These are phyloP conservation scores for Peromyscus maniculatus DNA, from an alignment of 2,113 vertebrate species.

Conservation along the genomic window DNA sequence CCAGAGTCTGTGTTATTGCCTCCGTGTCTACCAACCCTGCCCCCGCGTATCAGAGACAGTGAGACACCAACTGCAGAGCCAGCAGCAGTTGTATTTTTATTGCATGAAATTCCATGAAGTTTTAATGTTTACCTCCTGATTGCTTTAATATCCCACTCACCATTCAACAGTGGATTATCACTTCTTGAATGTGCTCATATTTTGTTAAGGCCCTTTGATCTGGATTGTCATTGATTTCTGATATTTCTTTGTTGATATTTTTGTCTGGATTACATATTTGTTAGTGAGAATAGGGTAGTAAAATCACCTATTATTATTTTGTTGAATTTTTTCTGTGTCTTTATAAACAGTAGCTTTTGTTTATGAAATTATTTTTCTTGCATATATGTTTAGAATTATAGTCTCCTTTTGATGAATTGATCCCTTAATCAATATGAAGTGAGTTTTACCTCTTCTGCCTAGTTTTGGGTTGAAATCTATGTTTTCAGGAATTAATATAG, in stretches of 20 bases:
- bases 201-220: not conserved
- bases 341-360: not conserved
- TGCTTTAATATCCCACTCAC: not conserved
- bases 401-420: not conserved
- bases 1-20: too few species aligned
- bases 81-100: not conserved
- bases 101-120: not conserved
- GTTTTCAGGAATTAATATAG: not conserved
- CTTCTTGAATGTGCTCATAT: not conserved
- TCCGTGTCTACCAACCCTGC: too few species aligned
- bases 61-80: too few species aligned
- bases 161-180: not conserved
- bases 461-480: not conserved
- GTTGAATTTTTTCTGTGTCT: not conserved
- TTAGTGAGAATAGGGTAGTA: not conserved
- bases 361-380: not conserved
- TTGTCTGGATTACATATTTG: not conserved
- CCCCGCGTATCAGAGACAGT: too few species aligned
- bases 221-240: not conserved
- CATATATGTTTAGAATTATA: not conserved
- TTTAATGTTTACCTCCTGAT: not conserved
- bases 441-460: not conserved
- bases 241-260: not conserved
- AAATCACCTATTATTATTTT: not conserved
- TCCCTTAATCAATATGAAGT: not conserved